A percentile compares a stretch with the other conserved stretches of the same genome.
Evolutionary conservation across 2,888 invertebrate species (phyloP).

Genomic region (Heliconius aoede): DNA sequence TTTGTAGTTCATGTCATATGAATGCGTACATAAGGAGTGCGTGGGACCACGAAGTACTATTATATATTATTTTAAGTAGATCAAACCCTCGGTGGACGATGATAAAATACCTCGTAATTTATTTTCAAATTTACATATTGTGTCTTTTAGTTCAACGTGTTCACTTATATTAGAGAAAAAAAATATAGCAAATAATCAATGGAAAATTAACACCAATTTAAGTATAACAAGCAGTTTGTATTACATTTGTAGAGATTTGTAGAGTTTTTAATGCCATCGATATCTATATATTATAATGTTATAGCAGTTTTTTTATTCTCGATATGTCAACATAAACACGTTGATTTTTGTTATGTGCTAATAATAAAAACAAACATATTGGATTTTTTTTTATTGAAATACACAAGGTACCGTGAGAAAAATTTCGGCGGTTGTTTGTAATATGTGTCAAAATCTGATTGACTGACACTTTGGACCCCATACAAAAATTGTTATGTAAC

Average conservation of each 20-base stretch:
- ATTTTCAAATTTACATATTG: no score
- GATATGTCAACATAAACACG: slow-evolving; percentile 34
- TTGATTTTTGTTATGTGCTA: background rate
- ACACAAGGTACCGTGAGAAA: background rate
- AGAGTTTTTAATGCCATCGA: slow-evolving; percentile 19
- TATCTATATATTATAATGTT: slow-evolving; percentile 23
- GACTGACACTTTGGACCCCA: background rate
- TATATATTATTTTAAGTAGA: no score
- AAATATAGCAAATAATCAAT: slow-evolving; percentile 17
- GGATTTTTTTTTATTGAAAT: background rate
- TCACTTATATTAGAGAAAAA: slow-evolving; percentile 21
- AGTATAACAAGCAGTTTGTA: slow-evolving; percentile 23
- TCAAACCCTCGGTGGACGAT: no score
- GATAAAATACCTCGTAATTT: no score
- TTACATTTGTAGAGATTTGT: slow-evolving; percentile 32
- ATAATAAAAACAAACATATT: background rate
- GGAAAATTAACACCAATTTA: slow-evolving; percentile 32
- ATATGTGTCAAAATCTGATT: slow-evolving; percentile 9
- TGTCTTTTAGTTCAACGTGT: slow-evolving; percentile 18
- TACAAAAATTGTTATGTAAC: background rate
- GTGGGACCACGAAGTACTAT: no score
- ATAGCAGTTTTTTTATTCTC: slow-evolving; percentile 21
- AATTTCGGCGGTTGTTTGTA: background rate
- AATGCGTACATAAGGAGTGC: no score
- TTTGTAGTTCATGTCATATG: no score